Evolutionary conservation across 2,113 vertebrate species (phyloP), one percentile per base, ranked within the genome.

Genomic region (Notarius quadriscutis): DNA sequence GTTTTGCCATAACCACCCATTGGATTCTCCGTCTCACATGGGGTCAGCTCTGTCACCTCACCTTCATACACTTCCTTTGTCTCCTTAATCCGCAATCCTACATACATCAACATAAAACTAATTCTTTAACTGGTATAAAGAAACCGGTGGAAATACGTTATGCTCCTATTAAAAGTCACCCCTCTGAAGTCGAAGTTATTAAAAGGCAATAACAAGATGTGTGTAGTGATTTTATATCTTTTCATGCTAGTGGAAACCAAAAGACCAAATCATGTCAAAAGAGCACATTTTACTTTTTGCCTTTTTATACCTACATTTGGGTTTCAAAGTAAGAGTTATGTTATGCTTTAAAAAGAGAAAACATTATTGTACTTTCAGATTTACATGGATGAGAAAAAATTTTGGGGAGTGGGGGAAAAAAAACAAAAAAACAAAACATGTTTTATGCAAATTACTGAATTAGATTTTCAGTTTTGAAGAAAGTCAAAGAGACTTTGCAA

Each of bases 51-150:
- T 20, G 97, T 99, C 93, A 99, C 98, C 93, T 99, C 98, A 2
- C 98, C 98, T 95, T 99, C 98, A 89, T 99, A 99, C 86, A 99
- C 98, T 88, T 99, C 98, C 92, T 99, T 99, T 51, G 98, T 99
- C 91, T 99, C 98, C 94, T 99, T 99, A 93, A 99, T 99, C 84
- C 98, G 95, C 86, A 99, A 90, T 2, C 98, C 98, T 99, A 90
- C 20, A 55, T 53, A 51, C 48, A 84, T 51, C 9, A 22, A 41
- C n/a, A 72, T 18, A 50, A 81, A 41, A 22, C 17, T 9, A 14
- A 30, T 34, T 2, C 10, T 81, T 50, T 55, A 22, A 17, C n/a
- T 67, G 30, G 1, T 25, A 67, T 25, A 86, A 50, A n/a, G 41
- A 78, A 65, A 34, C 34, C 3, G 20, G 57, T 27, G 20, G 17